Evolutionary conservation across 2,113 vertebrate species (phyloP).

Genomic region (Melanerpes formicivorus): DNA sequence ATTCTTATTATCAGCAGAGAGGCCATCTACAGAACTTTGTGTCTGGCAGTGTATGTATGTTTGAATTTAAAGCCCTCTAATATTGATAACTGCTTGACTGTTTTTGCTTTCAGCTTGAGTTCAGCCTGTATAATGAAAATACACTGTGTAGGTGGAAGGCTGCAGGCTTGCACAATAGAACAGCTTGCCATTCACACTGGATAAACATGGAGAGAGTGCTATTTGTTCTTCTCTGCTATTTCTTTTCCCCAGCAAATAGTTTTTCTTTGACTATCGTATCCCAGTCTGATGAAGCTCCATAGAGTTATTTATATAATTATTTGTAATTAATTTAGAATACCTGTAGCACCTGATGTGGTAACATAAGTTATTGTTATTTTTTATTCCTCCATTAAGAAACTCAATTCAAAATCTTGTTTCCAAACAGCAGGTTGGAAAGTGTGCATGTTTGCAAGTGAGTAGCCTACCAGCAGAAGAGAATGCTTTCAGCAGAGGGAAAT

Average conservation of each 20-base stretch:
- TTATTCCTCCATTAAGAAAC: neutral
- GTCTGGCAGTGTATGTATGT: neutral
- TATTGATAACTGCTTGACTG: neutral
- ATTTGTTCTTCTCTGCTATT: neutral
- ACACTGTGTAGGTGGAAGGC: neutral
- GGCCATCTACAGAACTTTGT: neutral
- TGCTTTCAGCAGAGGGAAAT: neutral
- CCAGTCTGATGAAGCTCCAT: neutral
- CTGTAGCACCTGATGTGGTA: neutral
- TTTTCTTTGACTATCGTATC: neutral
- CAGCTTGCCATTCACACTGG: neutral
- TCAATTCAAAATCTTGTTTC: neutral
- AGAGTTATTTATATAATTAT: neutral
- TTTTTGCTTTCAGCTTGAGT: conserved; percentile 16
- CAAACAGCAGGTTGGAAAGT: neutral
- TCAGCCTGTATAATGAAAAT: neutral
- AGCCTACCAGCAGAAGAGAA: neutral
- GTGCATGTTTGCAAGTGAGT: neutral
- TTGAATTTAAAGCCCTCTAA: neutral
- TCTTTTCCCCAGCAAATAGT: neutral
- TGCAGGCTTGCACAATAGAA: neutral
- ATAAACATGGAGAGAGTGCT: neutral
- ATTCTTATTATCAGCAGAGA: neutral
- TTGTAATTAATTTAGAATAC: neutral
- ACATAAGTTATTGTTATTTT: neutral